Percentiles rank a stretch among this genome's conserved stretches.
Evolutionary conservation across 2,797 vertebrate genomes (phyloP).

Genomic region (Anableps anableps): DNA sequence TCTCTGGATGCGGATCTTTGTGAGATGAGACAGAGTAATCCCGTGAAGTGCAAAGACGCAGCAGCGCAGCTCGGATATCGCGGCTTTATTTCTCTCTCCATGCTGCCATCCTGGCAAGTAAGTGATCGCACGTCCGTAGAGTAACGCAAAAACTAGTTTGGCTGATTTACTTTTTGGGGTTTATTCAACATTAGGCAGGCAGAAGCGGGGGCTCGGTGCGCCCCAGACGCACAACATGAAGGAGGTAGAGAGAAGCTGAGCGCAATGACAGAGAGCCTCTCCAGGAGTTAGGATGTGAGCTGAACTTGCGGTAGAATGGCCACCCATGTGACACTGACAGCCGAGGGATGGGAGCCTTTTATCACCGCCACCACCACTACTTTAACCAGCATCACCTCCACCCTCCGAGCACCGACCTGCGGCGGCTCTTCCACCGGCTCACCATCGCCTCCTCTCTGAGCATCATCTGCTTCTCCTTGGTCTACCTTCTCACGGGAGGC

Average conservation of each 20-base stretch:
- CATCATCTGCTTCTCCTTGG: constrained; percentile 75
- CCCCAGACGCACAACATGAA: constrained; percentile 45
- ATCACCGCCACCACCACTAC: constrained; percentile 50
- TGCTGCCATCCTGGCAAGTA: constrained; percentile 16
- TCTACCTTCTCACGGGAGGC: constrained; percentile 78
- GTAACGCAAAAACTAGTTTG: constrained; percentile 26
- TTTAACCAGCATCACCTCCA: constrained; percentile 41
- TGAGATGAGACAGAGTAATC: constrained; percentile 54
- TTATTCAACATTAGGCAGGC: not conserved
- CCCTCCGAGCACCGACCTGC: constrained; percentile 68
- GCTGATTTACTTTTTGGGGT: constrained; percentile 8
- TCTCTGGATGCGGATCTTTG: constrained; percentile 9
- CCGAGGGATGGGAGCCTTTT: constrained; percentile 81
- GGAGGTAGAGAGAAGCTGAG: constrained; percentile 30
- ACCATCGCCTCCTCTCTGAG: constrained; percentile 78
- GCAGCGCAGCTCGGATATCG: constrained; percentile 42
- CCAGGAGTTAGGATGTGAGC: constrained; percentile 60
- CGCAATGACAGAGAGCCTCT: constrained; percentile 32
- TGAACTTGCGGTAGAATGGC: constrained; percentile 68
- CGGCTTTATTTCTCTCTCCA: constrained; percentile 37
- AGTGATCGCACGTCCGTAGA: constrained; percentile 24
- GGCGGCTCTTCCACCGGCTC: constrained; percentile 79
- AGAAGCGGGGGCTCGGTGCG: constrained; percentile 9
- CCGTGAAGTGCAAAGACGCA: constrained; percentile 34
- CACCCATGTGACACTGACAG: constrained; percentile 46